A percentile compares a stretch with the other conserved stretches of the same genome.
Evolutionary conservation across 1,140 invertebrate species (phyloP).

Genomic region (Bombus confusus): DNA sequence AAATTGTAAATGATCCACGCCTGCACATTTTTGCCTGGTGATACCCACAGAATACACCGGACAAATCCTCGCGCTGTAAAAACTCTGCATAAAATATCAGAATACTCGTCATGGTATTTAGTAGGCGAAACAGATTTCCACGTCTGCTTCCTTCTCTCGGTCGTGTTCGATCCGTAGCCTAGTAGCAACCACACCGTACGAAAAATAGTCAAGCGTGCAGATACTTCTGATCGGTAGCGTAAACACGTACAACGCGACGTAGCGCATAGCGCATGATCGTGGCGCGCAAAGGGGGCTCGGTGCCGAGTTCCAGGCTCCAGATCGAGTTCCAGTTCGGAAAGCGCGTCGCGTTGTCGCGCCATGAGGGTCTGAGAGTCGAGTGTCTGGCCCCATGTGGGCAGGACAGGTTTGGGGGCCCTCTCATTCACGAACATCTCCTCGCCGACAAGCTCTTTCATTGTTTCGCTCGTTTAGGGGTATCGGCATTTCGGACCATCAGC

Average conservation of each 20-base stretch:
- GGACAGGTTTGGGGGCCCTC: constrained; percentile 70
- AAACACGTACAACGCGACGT: neutral
- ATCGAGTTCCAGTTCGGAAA: constrained; percentile 58
- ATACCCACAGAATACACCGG: no score
- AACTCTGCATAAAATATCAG: no score
- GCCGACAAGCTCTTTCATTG: constrained; percentile 73
- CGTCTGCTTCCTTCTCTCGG: no score
- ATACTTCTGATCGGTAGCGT: neutral
- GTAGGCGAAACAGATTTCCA: no score
- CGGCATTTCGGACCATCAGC: constrained; percentile 66
- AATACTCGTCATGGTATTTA: no score
- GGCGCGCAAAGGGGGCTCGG: neutral
- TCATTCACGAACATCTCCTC: constrained; percentile 75
- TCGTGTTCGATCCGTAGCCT: no score
- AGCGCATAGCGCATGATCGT: constrained; percentile 11
- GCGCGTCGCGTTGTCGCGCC: constrained; percentile 60
- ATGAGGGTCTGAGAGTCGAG: constrained; percentile 50
- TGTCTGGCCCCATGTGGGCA: constrained; percentile 68
- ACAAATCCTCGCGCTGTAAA: no score
- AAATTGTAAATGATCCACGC: no score
- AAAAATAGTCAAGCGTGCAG: no score
- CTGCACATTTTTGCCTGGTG: no score
- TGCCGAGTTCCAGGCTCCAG: constrained; percentile 15
- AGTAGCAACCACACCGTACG: fast-evolving
- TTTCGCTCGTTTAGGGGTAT: constrained; percentile 74